phyloP scores from a whole-genome alignment of 2,888 invertebrate species.

The Chrysina gloriosa region DNA sequence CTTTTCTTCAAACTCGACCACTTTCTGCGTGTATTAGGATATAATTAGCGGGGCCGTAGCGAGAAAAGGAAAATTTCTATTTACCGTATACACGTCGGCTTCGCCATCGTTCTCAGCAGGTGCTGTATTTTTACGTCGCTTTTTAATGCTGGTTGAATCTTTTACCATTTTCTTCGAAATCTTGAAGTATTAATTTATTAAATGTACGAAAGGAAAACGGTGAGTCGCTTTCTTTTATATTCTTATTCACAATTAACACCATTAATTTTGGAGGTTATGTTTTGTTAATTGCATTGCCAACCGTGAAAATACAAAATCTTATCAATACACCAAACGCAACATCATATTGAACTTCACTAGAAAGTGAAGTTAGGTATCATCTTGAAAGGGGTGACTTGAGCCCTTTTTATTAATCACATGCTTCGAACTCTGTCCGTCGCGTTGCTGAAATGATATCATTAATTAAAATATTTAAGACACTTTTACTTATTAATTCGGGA shows the following conservation, averaged over 20 bases:
- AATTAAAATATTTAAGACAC: too few relatives aligned
- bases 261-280: too few relatives aligned
- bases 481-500: too few relatives aligned
- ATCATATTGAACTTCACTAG: too few relatives aligned
- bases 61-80: slow-evolving; percentile 19
- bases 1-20: slow-evolving; percentile 78
- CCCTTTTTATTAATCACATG: too few relatives aligned
- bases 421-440: too few relatives aligned
- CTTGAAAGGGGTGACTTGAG: too few relatives aligned
- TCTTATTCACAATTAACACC: not conserved
- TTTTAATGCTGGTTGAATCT: slow-evolving; percentile 64
- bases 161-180: slow-evolving; percentile 58
- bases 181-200: not conserved
- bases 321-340: too few relatives aligned
- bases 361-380: too few relatives aligned
- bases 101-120: slow-evolving; percentile 65
- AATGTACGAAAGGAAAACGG: not conserved
- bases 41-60: not conserved
- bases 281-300: too few relatives aligned
- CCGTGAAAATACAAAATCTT: too few relatives aligned
- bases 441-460: too few relatives aligned
- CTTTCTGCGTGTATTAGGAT: slow-evolving; percentile 66
- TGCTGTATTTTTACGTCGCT: slow-evolving; percentile 68
- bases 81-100: slow-evolving; percentile 73
- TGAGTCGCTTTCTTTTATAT: not conserved